Conservation (phyloP, 2,797 vertebrate species). For the Sebastes itinus region DNA sequence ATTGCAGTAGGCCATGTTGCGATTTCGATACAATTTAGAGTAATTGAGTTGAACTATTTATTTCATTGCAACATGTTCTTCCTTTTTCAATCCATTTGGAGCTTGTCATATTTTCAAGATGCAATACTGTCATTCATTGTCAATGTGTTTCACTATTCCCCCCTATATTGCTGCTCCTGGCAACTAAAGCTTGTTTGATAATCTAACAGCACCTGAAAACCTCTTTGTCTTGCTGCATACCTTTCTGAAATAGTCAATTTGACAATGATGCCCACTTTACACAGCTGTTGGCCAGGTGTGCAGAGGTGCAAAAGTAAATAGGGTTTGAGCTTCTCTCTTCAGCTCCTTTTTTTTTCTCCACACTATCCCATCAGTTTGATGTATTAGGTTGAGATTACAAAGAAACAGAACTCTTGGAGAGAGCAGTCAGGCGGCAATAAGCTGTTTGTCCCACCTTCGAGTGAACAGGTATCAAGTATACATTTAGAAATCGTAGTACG, state of each 20-base stretch:
- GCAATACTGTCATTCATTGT: not conserved
- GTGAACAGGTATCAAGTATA: not conserved
- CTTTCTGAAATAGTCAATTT: not conserved
- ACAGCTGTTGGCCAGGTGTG: not conserved
- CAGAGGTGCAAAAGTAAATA: not conserved
- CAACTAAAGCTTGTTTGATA: not conserved
- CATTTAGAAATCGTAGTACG: not conserved
- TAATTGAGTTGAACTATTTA: not conserved
- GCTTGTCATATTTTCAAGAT: not conserved
- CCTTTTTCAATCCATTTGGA: not conserved
- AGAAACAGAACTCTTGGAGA: not conserved
- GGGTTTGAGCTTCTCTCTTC: not conserved
- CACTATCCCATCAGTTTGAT: not conserved
- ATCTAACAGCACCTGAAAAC: not conserved
- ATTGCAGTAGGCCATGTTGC: not conserved
- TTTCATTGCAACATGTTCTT: not conserved
- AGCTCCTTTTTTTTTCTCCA: too few relatives aligned
- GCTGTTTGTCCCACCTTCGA: not conserved
- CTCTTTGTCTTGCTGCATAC: not conserved
- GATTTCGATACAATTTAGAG: fast-evolving
- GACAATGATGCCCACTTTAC: not conserved
- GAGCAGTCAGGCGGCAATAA: not conserved
- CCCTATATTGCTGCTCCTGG: too few relatives aligned
- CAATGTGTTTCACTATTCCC: too few relatives aligned
- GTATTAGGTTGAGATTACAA: not conserved